These are phyloP conservation scores for Scaptomyza pallida DNA, from an alignment of 1,140 invertebrate genomes.

Conservation along the genomic window DNA sequence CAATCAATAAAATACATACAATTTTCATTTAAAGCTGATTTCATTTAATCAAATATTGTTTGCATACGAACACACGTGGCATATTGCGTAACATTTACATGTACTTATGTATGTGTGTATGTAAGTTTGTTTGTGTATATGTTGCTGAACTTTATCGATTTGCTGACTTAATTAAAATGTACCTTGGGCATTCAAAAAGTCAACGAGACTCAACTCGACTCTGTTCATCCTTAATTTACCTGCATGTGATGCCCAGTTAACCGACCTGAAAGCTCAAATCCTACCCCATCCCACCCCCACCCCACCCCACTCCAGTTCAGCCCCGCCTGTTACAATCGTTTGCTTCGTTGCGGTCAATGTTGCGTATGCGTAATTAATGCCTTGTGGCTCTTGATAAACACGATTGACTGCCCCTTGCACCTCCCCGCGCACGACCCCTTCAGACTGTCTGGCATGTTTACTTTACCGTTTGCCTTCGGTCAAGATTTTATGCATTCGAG, in stretches of 20 bases:
- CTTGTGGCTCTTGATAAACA: conserved; percentile 61
- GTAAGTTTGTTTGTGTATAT: background rate
- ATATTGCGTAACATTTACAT: background rate
- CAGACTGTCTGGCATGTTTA: conserved; percentile 23
- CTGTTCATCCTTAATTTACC: conserved; percentile 43
- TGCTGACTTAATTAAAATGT: conserved; percentile 54
- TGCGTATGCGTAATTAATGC: conserved; percentile 74
- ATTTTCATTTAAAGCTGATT: background rate
- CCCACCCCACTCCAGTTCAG: background rate
- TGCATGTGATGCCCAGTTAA: conserved; percentile 47
- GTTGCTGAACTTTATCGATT: conserved; percentile 40
- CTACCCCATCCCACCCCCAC: background rate
- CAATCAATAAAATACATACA: background rate
- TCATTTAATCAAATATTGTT: background rate
- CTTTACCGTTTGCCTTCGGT: conserved; percentile 32
- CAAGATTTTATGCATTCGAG: conserved; percentile 40
- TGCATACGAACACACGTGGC: background rate
- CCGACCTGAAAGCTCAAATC: no score
- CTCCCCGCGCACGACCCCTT: background rate
- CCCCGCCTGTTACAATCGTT: conserved; percentile 17
- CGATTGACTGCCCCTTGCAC: conserved; percentile 5
- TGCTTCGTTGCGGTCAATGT: conserved; percentile 41
- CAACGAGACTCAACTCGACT: conserved; percentile 16
- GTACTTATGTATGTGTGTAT: background rate
- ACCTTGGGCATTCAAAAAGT: conserved; percentile 53